Conservation (phyloP, 2,888 invertebrate genomes). For the Vesta saturnalis region DNA sequence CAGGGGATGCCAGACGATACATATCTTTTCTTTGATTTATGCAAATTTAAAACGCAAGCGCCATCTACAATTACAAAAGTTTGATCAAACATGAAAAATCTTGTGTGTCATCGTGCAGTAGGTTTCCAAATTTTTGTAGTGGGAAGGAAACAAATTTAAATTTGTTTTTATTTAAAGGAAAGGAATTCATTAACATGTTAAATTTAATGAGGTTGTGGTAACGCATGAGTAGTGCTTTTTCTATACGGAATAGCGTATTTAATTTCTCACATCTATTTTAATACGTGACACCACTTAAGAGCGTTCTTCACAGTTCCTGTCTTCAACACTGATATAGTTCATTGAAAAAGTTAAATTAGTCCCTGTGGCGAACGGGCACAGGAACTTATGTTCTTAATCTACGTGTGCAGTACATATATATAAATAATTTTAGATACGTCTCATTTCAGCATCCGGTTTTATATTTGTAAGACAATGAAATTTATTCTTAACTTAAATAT, state of each 20-base stretch:
- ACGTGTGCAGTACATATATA: conserved; percentile 48
- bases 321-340: conserved; percentile 8
- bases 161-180: neutral
- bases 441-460: conserved; percentile 50
- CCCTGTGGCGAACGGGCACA: conserved; percentile 33
- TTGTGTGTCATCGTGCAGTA: neutral
- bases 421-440: conserved; percentile 55
- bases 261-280: conserved; percentile 10
- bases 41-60: neutral
- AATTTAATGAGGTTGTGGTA: conserved; percentile 1
- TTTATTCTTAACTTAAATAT: no score
- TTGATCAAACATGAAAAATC: conserved; percentile 13
- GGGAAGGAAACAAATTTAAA: neutral
- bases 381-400: conserved; percentile 47
- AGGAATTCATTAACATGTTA: neutral
- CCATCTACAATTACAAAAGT: neutral
- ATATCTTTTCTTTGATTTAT: conserved; percentile 2
- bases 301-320: conserved; percentile 4
- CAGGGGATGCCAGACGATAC: conserved; percentile 22
- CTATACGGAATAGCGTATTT: neutral
- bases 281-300: conserved; percentile 12
- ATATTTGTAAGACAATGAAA: conserved; percentile 29
- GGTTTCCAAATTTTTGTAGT: neutral
- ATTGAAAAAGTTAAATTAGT: conserved; percentile 19
- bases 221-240: neutral